These are phyloP conservation scores for Cottoperca gobio DNA, from an alignment of 2,797 vertebrate genomes.

Conservation along the genomic window DNA sequence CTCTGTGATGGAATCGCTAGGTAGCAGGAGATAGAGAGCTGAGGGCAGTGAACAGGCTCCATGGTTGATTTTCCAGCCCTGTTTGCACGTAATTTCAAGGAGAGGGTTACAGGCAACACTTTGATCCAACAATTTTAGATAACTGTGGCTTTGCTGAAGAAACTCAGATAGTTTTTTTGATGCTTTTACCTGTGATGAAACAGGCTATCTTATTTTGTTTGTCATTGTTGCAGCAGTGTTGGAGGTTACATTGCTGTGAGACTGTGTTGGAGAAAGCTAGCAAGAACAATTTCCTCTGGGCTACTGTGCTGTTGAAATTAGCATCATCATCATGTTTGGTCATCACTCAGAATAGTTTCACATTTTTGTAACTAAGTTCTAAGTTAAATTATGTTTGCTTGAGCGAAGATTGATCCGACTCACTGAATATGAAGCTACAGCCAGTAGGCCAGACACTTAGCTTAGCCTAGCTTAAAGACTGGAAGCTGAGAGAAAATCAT, in stretches of 20 bases:
- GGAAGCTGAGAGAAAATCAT: background rate
- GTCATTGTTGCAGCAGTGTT: conserved; percentile 23
- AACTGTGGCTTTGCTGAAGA: conserved; percentile 44
- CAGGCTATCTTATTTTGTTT: conserved; percentile 3
- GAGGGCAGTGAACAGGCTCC: conserved; percentile 51
- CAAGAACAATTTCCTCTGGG: background rate
- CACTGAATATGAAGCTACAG: background rate
- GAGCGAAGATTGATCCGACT: background rate
- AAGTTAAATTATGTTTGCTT: background rate
- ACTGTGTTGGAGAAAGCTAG: background rate
- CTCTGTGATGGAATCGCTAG: conserved; percentile 65
- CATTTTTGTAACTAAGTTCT: background rate
- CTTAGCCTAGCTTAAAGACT: background rate
- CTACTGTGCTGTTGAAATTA: background rate
- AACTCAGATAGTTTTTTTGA: conserved; percentile 25
- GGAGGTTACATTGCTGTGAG: conserved; percentile 15
- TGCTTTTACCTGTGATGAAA: conserved; percentile 54
- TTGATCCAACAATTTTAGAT: conserved; percentile 61
- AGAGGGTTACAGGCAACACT: conserved; percentile 65
- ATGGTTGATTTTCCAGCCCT: conserved; percentile 57
- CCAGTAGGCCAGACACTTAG: background rate
- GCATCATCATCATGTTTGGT: background rate
- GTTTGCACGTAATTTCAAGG: conserved; percentile 70
- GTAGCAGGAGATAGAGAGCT: conserved; percentile 58
- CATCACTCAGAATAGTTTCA: background rate